Evolutionary conservation across 1,140 invertebrate genomes (phyloP).

Genomic region (Atta texana): DNA sequence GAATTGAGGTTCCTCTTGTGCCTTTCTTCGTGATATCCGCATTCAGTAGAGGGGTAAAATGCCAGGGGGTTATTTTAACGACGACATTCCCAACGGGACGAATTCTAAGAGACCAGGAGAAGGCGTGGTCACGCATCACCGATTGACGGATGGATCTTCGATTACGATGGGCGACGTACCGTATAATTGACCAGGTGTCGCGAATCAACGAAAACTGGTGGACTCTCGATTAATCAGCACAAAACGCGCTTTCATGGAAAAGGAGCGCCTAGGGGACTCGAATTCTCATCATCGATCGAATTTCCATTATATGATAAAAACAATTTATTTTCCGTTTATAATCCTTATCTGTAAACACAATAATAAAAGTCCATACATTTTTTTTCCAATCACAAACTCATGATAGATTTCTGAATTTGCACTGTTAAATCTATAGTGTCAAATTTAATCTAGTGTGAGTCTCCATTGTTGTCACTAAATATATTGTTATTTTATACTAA

Average conservation of each 20-base stretch:
- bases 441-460: too few species aligned
- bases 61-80: slow-evolving; percentile 38
- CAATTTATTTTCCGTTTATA: not conserved
- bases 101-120: slow-evolving; percentile 18
- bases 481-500: too few species aligned
- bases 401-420: not conserved
- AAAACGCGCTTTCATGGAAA: slow-evolving; percentile 17
- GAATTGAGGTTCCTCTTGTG: slow-evolving; percentile 31
- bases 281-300: slow-evolving; percentile 22
- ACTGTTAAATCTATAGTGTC: too few species aligned
- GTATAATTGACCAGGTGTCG: slow-evolving; percentile 73
- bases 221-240: slow-evolving; percentile 50
- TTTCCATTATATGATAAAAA: slow-evolving; percentile 8
- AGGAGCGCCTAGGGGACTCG: not conserved
- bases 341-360: not conserved
- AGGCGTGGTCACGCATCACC: slow-evolving; percentile 54
- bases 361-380: not conserved
- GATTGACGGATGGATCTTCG: slow-evolving; percentile 73
- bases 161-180: slow-evolving; percentile 69
- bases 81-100: slow-evolving; percentile 56
- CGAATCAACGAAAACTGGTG: slow-evolving; percentile 52
- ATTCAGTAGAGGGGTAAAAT: slow-evolving; percentile 41
- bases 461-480: too few species aligned
- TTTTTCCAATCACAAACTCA: not conserved
- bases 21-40: slow-evolving; percentile 23